These are phyloP conservation scores for Tenrec ecaudatus DNA, from an alignment of 2,113 vertebrate genomes.

Conservation along the genomic window DNA sequence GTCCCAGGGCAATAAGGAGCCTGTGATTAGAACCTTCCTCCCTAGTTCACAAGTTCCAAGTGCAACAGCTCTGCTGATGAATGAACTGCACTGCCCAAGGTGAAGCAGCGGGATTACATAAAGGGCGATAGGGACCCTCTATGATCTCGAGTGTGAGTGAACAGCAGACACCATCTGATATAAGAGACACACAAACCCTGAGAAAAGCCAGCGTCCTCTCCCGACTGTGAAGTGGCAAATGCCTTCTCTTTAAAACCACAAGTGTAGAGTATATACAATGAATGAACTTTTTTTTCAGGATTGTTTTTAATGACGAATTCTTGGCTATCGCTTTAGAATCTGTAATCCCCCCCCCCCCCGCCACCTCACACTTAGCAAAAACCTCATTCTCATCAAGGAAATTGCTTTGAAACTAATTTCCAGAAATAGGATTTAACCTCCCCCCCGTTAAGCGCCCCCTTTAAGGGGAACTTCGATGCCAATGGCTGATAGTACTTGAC, in stretches of 20 bases:
- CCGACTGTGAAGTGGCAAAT: not conserved
- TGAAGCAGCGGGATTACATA: not conserved
- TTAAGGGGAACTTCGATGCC: not conserved
- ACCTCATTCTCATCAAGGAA: constrained; percentile 15
- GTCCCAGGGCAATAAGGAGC: not conserved
- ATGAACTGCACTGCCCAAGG: not conserved
- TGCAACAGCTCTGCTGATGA: not conserved
- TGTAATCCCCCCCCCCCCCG: not conserved
- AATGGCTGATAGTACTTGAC: not conserved
- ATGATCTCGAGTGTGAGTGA: not conserved
- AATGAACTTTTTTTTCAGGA: not conserved
- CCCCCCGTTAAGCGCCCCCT: not conserved
- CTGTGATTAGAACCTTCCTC: not conserved
- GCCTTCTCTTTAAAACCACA: not conserved
- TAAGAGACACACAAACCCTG: not conserved
- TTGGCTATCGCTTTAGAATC: constrained; percentile 23
- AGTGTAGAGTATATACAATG: not conserved
- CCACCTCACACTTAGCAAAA: constrained; percentile 39
- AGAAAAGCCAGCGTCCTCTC: constrained; percentile 30
- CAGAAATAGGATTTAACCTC: constrained; percentile 38
- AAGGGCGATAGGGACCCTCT: not conserved
- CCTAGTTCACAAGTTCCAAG: not conserved
- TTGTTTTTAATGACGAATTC: constrained; percentile 43
- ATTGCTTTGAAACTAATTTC: constrained; percentile 56
- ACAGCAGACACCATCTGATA: not conserved